Evolutionary conservation across 2,888 invertebrate species (phyloP), one percentile per base, ranked within the genome.

Genomic region (Lutraria lutraria): DNA sequence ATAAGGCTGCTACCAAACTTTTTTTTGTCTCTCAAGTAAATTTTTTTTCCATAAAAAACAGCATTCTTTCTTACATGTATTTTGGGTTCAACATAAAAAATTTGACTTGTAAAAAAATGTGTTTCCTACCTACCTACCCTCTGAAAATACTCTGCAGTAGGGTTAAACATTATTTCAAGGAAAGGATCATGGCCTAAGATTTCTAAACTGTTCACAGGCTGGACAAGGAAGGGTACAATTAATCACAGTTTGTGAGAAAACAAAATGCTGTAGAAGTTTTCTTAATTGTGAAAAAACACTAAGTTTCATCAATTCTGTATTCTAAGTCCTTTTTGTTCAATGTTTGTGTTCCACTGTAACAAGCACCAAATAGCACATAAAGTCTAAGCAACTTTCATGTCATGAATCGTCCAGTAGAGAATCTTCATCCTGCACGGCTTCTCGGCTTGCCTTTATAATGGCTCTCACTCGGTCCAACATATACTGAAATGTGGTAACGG

Each of bases 381-480:
- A 8, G 25, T 68, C 63, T 25, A 68, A 68, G 63, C 25, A 25
- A 56, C 56, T 56, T 63, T n/a, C 10, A 76, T 76, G 76, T 76
- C 76, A 76, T 76, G 76, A 76, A 60, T 87, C 89, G 19, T 81
- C 85, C 83, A 89, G 87, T 80, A 85, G 80, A 56, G 92, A 91
- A 34, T 93, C 93, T 72, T 94, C 94, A 76, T 92, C 89, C 31
- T 91, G 63, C 3, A 94, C 89, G 29, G 93, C 93, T 79, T 94
- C 90, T 34, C 93, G 90, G 72, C 93, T 93, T 15, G 95, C 95
- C 79, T 94, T 94, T 31, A 95, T 92, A 13, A 95, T 88, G 13
- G 93, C 95, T 63, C 95, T 79, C 3, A 95, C 95, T 81, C 93
- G 91, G 79, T 90, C 89, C 56, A 94, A 84, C 91, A 95, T 93